Evolutionary conservation across 2,113 vertebrate species (phyloP), one percentile per base, ranked within the genome.

Genomic region (Alethe castanea): DNA sequence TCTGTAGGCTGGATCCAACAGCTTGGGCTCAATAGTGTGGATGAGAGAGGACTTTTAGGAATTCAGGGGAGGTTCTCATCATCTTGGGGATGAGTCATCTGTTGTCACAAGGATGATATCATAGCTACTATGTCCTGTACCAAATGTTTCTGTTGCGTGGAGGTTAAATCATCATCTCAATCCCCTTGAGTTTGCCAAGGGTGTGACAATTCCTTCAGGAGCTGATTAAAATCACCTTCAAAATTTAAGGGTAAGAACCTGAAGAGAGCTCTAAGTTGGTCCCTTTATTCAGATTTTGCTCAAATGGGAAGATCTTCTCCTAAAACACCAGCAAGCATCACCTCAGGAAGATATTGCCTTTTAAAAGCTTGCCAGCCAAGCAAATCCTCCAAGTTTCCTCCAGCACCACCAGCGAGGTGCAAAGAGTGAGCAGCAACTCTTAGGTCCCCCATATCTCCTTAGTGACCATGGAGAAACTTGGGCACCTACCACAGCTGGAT

Each of bases 1-100:
- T 78, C 87, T 95, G 94, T 90, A 82, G 92, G 90, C 93, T 94
- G 97, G 94, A 97, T 95, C 89, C 70, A 60, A 22, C 66, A 53
- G 86, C 44, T 44, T 71, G 61, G 48, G 72, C 76, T 86, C 42
- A 10, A 8, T 3, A 2, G 57, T 26, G 45, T 11, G 23, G 67
- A 81, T 56, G 35, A 70, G 76, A 67, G 31, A 87, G 23, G 56
- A 25, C 19, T 86, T 92, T 50, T 12, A 64, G 35, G 81, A 81
- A 80, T 87, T 59, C 50, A 12, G 59, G 54, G 47, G 72, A 91
- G 35, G n/a, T 60, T 91, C 69, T 81, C 86, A 19, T 36, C 80
- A 6, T 67, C 77, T 70, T 24, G 26, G 3, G 38, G 65, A 52
- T 5, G 40, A 95, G 50, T 77, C 47, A 33, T 78, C 29, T 96